phyloP scores from a whole-genome alignment of 2,797 vertebrate genomes.

The Pseudopleuronectes americanus region DNA sequence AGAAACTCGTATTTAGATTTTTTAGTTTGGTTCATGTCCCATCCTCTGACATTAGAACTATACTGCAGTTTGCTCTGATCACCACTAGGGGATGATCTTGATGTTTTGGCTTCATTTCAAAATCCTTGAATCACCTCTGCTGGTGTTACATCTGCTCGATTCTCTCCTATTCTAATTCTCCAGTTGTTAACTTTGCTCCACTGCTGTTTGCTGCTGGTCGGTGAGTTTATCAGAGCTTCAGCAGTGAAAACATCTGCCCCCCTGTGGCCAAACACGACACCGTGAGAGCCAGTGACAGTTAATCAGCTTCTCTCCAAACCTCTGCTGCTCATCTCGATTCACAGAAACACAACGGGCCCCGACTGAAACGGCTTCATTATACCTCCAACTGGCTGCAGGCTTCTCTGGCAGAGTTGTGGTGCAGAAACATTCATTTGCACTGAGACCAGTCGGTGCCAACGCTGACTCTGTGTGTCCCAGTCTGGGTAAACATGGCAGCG shows the following conservation, averaged over 20 bases:
- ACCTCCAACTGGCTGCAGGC: conserved; percentile 39
- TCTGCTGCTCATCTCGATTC: conserved; percentile 6
- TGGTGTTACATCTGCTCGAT: neutral
- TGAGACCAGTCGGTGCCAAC: conserved; percentile 40
- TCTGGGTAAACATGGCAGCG: conserved; percentile 53
- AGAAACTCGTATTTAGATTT: no score
- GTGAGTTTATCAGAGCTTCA: neutral
- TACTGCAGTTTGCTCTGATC: no score
- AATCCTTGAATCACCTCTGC: no score
- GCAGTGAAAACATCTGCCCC: neutral
- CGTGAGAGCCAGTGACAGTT: neutral
- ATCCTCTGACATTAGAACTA: no score
- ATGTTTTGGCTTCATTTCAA: neutral
- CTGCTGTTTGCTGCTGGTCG: no score
- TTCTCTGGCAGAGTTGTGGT: conserved; percentile 40
- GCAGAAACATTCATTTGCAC: conserved; percentile 43
- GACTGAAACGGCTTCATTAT: conserved; percentile 49
- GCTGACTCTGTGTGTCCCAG: conserved; percentile 31
- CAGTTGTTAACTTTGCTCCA: neutral
- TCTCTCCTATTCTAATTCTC: neutral
- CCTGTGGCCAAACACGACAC: neutral
- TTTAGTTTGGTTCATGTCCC: no score
- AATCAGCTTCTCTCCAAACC: conserved; percentile 10
- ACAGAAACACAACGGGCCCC: conserved; percentile 26
- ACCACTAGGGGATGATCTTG: no score